These are phyloP conservation scores for Apotomis turbidana DNA, from an alignment of 2,888 invertebrate species.

Conservation along the genomic window DNA sequence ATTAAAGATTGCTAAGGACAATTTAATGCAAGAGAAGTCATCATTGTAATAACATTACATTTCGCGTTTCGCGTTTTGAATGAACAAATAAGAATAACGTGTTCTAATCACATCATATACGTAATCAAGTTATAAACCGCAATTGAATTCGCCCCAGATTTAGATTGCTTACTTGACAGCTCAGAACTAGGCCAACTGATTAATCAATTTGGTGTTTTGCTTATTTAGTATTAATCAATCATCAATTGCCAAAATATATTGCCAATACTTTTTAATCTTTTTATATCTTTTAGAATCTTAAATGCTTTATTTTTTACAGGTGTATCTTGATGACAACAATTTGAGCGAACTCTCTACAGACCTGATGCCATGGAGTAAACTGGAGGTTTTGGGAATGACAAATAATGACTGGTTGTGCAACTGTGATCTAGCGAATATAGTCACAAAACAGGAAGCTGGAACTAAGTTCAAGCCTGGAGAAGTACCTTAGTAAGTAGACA, in stretches of 20 bases:
- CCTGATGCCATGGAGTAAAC: slow-evolving; percentile 80
- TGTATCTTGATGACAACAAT: slow-evolving; percentile 86
- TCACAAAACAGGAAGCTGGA: slow-evolving; percentile 70
- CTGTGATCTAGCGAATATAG: slow-evolving; percentile 80
- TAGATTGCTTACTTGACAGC: slow-evolving; percentile 71
- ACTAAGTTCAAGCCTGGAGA: slow-evolving; percentile 69
- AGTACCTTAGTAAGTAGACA: slow-evolving; percentile 70
- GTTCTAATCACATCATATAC: slow-evolving; percentile 39
- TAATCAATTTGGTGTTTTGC: slow-evolving; percentile 65
- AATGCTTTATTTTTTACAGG: slow-evolving; percentile 60
- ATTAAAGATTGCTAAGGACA: slow-evolving; percentile 22
- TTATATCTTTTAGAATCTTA: background rate
- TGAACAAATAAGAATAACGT: slow-evolving; percentile 27
- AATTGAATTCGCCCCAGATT: slow-evolving; percentile 70
- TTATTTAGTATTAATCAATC: slow-evolving; percentile 64
- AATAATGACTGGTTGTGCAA: slow-evolving; percentile 87
- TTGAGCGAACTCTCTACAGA: slow-evolving; percentile 81
- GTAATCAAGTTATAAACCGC: slow-evolving; percentile 45
- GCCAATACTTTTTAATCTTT: no score
- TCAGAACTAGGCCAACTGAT: slow-evolving; percentile 70
- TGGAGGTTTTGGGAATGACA: slow-evolving; percentile 82
- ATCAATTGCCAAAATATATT: slow-evolving; percentile 52
- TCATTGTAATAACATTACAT: slow-evolving; percentile 9
- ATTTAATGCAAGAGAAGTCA: background rate
- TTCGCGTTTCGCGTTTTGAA: slow-evolving; percentile 15